These are phyloP conservation scores for Papilio machaon DNA, from an alignment of 1,140 invertebrate genomes.

Conservation along the genomic window DNA sequence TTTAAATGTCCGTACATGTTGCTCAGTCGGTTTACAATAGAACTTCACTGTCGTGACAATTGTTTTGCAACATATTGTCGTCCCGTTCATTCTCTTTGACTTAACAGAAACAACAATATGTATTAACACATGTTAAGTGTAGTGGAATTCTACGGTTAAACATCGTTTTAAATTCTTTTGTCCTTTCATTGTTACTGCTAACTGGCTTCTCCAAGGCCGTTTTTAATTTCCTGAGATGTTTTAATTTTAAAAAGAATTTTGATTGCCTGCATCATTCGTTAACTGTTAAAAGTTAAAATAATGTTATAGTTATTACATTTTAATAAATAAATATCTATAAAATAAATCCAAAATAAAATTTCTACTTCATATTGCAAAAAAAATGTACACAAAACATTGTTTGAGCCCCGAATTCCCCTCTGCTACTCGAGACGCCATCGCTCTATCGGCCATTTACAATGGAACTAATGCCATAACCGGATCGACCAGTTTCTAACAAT, in stretches of 20 bases:
- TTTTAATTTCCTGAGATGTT: conserved; percentile 23
- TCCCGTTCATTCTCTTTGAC: not conserved
- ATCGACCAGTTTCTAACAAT: conserved; percentile 56
- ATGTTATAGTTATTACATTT: too few species aligned
- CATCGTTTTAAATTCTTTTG: conserved; percentile 29
- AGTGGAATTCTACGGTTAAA: not conserved
- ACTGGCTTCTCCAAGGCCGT: conserved; percentile 2
- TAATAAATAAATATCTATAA: not conserved
- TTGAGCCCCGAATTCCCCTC: conserved; percentile 23
- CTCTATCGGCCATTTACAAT: conserved; percentile 36
- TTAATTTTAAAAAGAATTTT: conserved; percentile 14
- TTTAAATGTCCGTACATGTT: conserved; percentile 29
- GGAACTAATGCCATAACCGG: conserved; percentile 41
- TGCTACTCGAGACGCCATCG: conserved; percentile 28
- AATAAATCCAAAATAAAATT: not conserved
- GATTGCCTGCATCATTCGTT: not conserved
- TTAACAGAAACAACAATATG: not conserved
- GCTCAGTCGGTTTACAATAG: not conserved
- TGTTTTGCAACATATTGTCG: not conserved
- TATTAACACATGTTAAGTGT: not conserved
- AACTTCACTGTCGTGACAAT: not conserved
- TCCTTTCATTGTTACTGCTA: conserved; percentile 14
- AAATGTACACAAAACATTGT: conserved; percentile 19
- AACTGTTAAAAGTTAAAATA: not conserved
- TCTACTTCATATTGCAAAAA: not conserved